Evolutionary conservation across 2,113 vertebrate genomes (phyloP), one percentile per base, ranked within the genome.

Genomic region (Bujurquina vittata): DNA sequence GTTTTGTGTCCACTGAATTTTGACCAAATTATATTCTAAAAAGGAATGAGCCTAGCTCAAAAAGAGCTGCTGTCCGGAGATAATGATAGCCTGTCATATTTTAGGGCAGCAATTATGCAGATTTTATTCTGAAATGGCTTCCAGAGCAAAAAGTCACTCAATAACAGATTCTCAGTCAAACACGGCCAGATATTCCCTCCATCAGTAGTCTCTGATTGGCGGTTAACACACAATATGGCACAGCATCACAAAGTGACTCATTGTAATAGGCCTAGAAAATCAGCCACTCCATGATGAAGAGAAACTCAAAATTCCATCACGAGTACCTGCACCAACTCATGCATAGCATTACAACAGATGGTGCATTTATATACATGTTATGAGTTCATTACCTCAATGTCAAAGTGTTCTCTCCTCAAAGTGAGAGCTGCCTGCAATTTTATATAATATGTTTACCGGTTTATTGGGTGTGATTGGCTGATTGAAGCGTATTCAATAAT

Each of bases 21-120:
- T 56, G 73, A 83, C 84, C 81, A 81, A 78, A 80, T 88, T 75
- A 80, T 85, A 35, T 81, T 79, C 58, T 62, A 22, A 75, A 83
- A 73, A 84, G 40, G 61, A 80, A 67, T 52, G 29, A 81, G 65
- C 23, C 9, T 9, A 43, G 74, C 77, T 79, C 26, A 87, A 81
- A 81, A 79, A 89, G 81, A 81, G 62, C 81, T 60, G 65, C 88
- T 81, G 84, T 87, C 86, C 75, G 23, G 60, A 79, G 54, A 85
- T 91, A 91, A 93, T 93, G 58, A 90, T 57, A 81, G 75, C 74
- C 76, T 88, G 84, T 92, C 89, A 83, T 22, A 80, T 87, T 89
- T 89, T 72, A 40, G 69, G 63, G 61, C 74, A 75, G 80, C 79
- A 86, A 90, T 92, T 89, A 91, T 87, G 84, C 77, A 87, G 83